phyloP scores from a whole-genome alignment of 1,140 invertebrate genomes.

The Geopemphigus sp. region DNA sequence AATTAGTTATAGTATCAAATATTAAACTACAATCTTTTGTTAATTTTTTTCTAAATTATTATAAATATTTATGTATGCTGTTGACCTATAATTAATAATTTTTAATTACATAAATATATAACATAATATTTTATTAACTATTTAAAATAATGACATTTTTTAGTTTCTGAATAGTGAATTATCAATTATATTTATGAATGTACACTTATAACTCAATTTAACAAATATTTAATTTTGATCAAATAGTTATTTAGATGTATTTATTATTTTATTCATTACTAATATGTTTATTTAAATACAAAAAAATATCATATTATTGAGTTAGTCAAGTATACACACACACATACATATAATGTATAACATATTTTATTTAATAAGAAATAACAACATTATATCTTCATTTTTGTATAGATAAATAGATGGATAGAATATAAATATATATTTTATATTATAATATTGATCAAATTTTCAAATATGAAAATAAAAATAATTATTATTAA shows the following conservation, averaged over 20 bases:
- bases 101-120: background rate
- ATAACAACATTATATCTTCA: too few species aligned
- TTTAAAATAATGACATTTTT: background rate
- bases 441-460: too few species aligned
- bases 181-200: background rate
- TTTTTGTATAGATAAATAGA: too few species aligned
- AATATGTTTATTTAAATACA: slow-evolving; percentile 7
- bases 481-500: too few species aligned
- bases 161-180: background rate
- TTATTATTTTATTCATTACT: background rate
- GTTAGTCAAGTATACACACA: background rate
- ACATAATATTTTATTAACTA: background rate
- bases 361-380: too few species aligned
- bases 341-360: too few species aligned
- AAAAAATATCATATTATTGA: slow-evolving; percentile 10
- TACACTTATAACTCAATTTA: background rate
- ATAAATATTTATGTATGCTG: slow-evolving; percentile 6
- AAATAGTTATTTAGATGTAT: slow-evolving; percentile 23
- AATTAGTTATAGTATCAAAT: slow-evolving; percentile 16
- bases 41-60: slow-evolving; percentile 1
- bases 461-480: too few species aligned
- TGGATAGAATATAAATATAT: too few species aligned
- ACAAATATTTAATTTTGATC: slow-evolving; percentile 20
- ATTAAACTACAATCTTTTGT: background rate
- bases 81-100: background rate